Conservation (phyloP, 2,888 invertebrate genomes). For the Operophtera brumata region DNA sequence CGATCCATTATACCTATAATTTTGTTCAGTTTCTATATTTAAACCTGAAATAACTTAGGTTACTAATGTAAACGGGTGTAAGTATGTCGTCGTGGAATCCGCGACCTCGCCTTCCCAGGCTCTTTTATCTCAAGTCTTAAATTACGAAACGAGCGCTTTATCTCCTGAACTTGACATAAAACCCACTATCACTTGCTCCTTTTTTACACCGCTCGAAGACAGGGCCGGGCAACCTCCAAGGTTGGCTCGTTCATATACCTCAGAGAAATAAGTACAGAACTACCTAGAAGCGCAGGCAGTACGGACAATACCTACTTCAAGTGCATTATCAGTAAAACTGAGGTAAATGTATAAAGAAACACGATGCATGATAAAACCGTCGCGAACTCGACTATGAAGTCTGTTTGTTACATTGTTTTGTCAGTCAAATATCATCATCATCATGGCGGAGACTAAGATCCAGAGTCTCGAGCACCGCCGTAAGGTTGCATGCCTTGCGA, state of each 20-base stretch:
- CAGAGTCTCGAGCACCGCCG: too few species aligned
- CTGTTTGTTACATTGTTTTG: not conserved
- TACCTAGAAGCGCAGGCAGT: not conserved
- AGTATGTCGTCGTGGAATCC: not conserved
- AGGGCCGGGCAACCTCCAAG: conserved; percentile 28
- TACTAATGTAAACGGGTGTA: too few species aligned
- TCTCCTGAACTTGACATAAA: conserved; percentile 32
- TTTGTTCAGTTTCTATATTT: not conserved
- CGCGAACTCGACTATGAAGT: conserved; percentile 4
- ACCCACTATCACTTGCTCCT: conserved; percentile 13
- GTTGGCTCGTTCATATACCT: conserved; percentile 30
- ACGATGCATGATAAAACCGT: not conserved
- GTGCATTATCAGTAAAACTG: conserved; percentile 3
- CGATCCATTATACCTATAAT: too few species aligned
- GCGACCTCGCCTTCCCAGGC: conserved; percentile 7
- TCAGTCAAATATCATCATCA: too few species aligned
- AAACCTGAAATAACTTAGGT: too few species aligned
- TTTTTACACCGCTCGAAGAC: conserved; percentile 24
- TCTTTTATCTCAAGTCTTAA: conserved; percentile 23
- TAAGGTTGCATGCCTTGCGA: too few species aligned
- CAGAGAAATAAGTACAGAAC: not conserved
- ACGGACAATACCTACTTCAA: conserved; percentile 2
- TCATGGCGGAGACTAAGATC: too few species aligned
- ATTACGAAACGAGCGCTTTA: conserved; percentile 22
- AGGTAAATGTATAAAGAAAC: not conserved